Conservation (phyloP, 2,113 vertebrate genomes). For the Physeter macrocephalus region DNA sequence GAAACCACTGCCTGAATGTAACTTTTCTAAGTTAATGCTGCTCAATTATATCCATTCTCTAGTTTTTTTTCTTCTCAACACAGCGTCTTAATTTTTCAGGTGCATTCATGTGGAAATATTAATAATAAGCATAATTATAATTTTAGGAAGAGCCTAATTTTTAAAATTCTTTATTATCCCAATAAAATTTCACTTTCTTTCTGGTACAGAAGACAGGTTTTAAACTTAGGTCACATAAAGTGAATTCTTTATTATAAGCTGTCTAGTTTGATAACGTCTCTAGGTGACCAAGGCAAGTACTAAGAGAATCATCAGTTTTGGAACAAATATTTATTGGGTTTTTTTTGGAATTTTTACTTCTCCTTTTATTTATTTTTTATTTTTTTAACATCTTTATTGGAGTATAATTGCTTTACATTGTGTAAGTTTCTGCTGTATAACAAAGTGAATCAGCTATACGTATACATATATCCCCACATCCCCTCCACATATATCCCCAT, state of each 20-base stretch:
- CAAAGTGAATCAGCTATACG: no score
- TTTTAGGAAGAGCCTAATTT: conserved; percentile 35
- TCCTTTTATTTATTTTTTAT: no score
- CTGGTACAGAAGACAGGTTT: not conserved
- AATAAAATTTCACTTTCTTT: conserved; percentile 46
- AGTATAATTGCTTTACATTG: no score
- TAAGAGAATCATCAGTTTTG: not conserved
- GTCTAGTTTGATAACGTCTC: conserved; percentile 10
- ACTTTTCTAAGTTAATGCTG: not conserved
- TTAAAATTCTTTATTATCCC: not conserved
- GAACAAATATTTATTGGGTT: not conserved
- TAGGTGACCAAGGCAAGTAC: not conserved
- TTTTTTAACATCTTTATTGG: no score
- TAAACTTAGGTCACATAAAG: conserved; percentile 25
- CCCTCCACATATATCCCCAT: no score
- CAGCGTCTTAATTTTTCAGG: not conserved
- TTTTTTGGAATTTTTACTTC: no score
- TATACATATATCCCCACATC: no score
- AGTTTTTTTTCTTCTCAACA: not conserved
- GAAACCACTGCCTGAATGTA: not conserved
- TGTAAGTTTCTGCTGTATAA: no score
- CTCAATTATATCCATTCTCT: not conserved
- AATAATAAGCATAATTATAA: conserved; percentile 13
- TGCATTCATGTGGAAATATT: conserved; percentile 20
- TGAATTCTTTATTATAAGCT: not conserved